Evolutionary conservation across 2,797 vertebrate species (phyloP), one percentile per base, ranked within the genome.

Genomic region (Karalla daura): DNA sequence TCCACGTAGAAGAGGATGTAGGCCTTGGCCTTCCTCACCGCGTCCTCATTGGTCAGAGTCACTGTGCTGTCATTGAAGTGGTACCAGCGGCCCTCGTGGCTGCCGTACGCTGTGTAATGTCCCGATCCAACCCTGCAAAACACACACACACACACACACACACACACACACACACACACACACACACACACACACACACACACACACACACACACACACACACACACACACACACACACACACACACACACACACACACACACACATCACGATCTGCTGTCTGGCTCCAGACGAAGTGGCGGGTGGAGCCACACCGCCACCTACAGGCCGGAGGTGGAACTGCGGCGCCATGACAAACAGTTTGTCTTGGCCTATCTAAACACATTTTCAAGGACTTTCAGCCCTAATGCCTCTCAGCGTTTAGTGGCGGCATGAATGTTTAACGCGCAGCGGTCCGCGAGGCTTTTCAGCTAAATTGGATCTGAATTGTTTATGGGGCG

Each of bases 61-160:
- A 99, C 98, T 23, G 98, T 99, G 86, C 98, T 98, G 94, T 99
- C 98, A 0, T 99, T 99, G 92, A 99, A 99, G 81, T 99, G 98
- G 93, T 96, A 99, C 98, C 98, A 99, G 70, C 89, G 93, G 23
- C 95, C 95, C 76, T 97, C 95, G 0, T 98, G 96, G 33, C 92
- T 90, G 12, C 96, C 97, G 0, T 99, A 99, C 0, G 97, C 97
- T 0, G 98, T 99, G 79, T 99, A 99, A 92, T 99, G 97, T 46
- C 98, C 98, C 0, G 98, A 99, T 73, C 97, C 98, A 2, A 99
- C 96, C 12, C 98, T 99, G 88, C 3, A 15, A 76, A 77, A 74
- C n/a, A n/a, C n/a, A n/a, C n/a, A n/a, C n/a, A n/a, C n/a, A n/a
- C n/a, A n/a, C n/a, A 74, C 71, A 86, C 37, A 75, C 32, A 60